Evolutionary conservation across 2,113 vertebrate genomes (phyloP).

Genomic region (Lasiurus cinereus): DNA sequence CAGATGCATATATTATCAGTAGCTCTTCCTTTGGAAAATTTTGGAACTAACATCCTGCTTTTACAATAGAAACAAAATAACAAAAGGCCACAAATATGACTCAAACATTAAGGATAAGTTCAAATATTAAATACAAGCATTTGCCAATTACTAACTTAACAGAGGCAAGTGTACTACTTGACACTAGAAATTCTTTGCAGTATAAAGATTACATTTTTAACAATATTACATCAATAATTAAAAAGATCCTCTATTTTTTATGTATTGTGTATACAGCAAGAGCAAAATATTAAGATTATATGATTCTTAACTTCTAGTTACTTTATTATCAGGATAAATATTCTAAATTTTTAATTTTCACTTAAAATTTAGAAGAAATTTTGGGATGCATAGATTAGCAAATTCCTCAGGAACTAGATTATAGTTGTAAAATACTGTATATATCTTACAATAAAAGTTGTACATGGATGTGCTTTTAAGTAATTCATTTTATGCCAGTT

Average conservation of each 20-base stretch:
- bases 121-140: background rate
- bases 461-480: background rate
- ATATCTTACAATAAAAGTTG: background rate
- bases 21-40: background rate
- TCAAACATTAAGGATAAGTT: background rate
- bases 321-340: background rate
- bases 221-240: conserved; percentile 4
- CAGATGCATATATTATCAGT: background rate
- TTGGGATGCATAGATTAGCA: background rate
- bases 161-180: background rate
- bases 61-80: background rate
- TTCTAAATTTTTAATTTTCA: background rate
- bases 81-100: background rate
- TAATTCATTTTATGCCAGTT: background rate
- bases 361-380: background rate
- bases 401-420: background rate
- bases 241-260: background rate
- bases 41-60: background rate
- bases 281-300: conserved; percentile 23
- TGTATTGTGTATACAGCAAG: conserved; percentile 26
- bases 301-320: background rate
- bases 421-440: background rate
- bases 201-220: conserved; percentile 41
- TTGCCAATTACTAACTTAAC: background rate
- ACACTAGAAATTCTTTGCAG: background rate